phyloP scores from a whole-genome alignment of 2,888 invertebrate genomes.

The Apotomis turbidana region DNA sequence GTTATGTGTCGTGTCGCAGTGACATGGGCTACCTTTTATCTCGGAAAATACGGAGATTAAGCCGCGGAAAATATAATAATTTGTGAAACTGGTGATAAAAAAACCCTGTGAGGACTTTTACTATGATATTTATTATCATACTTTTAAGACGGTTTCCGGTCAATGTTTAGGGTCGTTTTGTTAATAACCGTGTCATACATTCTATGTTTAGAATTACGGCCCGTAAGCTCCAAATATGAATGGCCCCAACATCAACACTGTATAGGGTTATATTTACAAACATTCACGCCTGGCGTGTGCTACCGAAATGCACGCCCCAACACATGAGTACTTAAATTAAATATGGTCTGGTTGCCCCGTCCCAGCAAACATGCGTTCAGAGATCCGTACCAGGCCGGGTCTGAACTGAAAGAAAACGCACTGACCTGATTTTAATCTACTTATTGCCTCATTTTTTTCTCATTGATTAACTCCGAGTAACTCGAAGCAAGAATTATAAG shows the following conservation, averaged over 20 bases:
- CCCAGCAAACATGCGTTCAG: constrained; percentile 45
- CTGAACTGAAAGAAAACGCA: constrained; percentile 21
- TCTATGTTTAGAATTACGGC: constrained; percentile 40
- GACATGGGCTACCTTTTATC: too few relatives aligned
- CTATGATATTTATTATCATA: too few relatives aligned
- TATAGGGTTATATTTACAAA: constrained; percentile 76
- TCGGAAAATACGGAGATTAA: too few relatives aligned
- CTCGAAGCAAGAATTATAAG: background rate
- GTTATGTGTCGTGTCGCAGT: too few relatives aligned
- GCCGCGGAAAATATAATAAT: too few relatives aligned
- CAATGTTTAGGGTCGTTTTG: background rate
- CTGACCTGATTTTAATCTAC: constrained; percentile 21
- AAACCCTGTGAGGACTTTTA: too few relatives aligned
- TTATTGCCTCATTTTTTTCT: background rate
- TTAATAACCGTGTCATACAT: constrained; percentile 8
- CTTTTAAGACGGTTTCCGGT: constrained; percentile 5
- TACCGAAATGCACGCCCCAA: constrained; percentile 60
- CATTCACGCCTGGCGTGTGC: constrained; percentile 67
- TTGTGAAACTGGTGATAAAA: too few relatives aligned
- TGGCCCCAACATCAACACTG: constrained; percentile 67
- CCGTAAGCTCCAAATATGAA: constrained; percentile 60
- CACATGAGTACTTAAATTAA: constrained; percentile 68
- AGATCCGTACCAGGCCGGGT: constrained; percentile 24
- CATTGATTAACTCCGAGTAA: constrained; percentile 4
- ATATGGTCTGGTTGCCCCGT: constrained; percentile 58